phyloP scores from a whole-genome alignment of 37 sponge, comb jelly and placozoan genomes.

The Agelas oroides region DNA sequence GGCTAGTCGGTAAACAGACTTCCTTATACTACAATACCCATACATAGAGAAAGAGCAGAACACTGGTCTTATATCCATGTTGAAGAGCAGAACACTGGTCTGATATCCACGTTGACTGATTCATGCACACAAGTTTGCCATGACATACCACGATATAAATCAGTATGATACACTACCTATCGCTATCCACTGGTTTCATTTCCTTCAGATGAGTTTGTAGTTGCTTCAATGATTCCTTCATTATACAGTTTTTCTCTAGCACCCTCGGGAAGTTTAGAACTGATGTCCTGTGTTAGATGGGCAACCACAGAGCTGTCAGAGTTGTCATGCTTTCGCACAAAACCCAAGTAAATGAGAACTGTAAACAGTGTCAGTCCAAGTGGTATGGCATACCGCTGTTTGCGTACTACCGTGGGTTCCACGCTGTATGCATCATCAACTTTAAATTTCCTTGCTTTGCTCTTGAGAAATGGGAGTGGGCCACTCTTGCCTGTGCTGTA shows the following conservation, averaged over 20 bases:
- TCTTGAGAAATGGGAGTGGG: slow-evolving; percentile 51
- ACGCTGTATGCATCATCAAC: slow-evolving; percentile 13
- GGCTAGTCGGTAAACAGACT: too few species aligned
- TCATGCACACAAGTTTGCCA: too few species aligned
- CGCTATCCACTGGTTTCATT: too few species aligned
- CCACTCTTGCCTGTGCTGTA: neutral
- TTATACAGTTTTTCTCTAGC: neutral
- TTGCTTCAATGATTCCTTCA: too few species aligned
- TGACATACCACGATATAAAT: too few species aligned
- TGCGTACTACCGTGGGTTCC: neutral
- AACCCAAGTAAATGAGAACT: slow-evolving; percentile 38
- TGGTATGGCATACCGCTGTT: slow-evolving; percentile 38
- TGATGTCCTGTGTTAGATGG: slow-evolving; percentile 26
- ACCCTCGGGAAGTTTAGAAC: slow-evolving; percentile 26
- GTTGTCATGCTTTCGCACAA: slow-evolving; percentile 24
- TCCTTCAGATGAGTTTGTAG: too few species aligned
- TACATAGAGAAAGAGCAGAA: too few species aligned
- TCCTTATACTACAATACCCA: too few species aligned
- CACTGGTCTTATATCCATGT: too few species aligned
- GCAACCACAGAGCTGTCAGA: slow-evolving; percentile 15
- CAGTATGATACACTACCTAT: too few species aligned
- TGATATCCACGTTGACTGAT: too few species aligned
- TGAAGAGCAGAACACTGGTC: too few species aligned
- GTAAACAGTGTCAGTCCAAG: slow-evolving; percentile 47
- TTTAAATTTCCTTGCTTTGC: slow-evolving; percentile 49